Evolutionary conservation across 2,888 invertebrate genomes (phyloP), one percentile per base, ranked within the genome.

Genomic region (Hirudinaria manillensis): DNA sequence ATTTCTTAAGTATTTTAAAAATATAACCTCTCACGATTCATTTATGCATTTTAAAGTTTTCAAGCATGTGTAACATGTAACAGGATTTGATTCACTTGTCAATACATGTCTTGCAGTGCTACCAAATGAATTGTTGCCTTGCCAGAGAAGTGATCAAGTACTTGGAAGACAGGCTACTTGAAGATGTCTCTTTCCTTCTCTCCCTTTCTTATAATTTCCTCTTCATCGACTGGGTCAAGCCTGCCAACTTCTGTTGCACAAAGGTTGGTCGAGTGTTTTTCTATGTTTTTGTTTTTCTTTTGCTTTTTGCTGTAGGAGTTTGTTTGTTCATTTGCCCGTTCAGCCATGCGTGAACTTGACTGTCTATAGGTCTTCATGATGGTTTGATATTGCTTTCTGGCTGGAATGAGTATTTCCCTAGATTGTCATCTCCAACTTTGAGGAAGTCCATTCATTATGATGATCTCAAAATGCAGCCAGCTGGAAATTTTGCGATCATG

Each of bases 191-290:
- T 72, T 80, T 81, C 74, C 78, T 80, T 13, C 77, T 83, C 29
- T 82, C 82, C 13, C 78, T 84, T 24, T 81, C 83, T 6, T 84
- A 84, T 78, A 83, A 83, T 19, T 83, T 83, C 76, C 82, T 84
- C 4, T 81, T 84, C 19, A 83, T 84, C 77, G 82, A 84, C 79
- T 84, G 84, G 84, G 81, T 83, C 56, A 78, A 80, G 55, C 78
- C 78, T 24, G 70, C 70, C 51, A 77, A 79, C 32, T 75, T 79
- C 70, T 82, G 83, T 76, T 82, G 83, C 74, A 83, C 82, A 53
- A 81, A 82, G 81, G 84, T 83, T 77, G 61, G 72, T 75, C 4
- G 29, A 61, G 24, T 27, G 13, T 27, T 61, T 61, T 61, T 29
- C 29, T 19, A 10, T 72, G 13, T 51, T 70, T 27, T 27, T 68